Base-by-base conservation (phyloP, 2,113 vertebrate genomes). In the Triplophysa siluroides region DNA sequence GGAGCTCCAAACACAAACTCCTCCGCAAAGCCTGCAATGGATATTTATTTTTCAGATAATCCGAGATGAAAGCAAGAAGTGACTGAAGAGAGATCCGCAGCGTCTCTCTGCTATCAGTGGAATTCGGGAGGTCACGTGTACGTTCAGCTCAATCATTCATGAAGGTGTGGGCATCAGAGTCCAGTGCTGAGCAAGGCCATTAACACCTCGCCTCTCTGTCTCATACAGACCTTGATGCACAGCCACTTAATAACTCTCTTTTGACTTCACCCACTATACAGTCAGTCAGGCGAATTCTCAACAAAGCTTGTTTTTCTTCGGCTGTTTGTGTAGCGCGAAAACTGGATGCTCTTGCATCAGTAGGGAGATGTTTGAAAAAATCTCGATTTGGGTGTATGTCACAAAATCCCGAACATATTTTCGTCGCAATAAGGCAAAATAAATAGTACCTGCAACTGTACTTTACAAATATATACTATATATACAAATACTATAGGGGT, bases 221-320 rank as follows among this genome's bases (percentile, higher is more conserved):
- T 19, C 33, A 52, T 69, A 69, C 64, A 69, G 72, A 60, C 72
- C 54, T 47, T 78, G 83, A 81, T 70, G 63, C 56, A 81, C 63
- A 33, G 63, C 33, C 24, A 63, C 52, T 56, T 54, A 10, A 81
- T 84, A 26, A 76, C 78, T 84, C 76, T 73, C 78, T 33, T 56
- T 73, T 41, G 38, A 58, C 67, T 19, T 38, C 38, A 43, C 33
- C 66, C 14, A 61, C 70, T n/a, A 75, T 50, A 33, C 18, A 78
- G 63, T 65, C 61, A 56, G 24, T 66, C 61, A 56, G 65, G 68
- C 58, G 21, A 26, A 26, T 29, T 79, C 41, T 73, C n/a, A 61
- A 56, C 58, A 45, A 41, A 38, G 68, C 68, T 41, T 23, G 58
- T 24, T 60, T n/a, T 33, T 50, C 38, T 43, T 21, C 26, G 23